Evolutionary conservation across 2,797 vertebrate genomes (phyloP).

Genomic region (Acanthiza pusilla): DNA sequence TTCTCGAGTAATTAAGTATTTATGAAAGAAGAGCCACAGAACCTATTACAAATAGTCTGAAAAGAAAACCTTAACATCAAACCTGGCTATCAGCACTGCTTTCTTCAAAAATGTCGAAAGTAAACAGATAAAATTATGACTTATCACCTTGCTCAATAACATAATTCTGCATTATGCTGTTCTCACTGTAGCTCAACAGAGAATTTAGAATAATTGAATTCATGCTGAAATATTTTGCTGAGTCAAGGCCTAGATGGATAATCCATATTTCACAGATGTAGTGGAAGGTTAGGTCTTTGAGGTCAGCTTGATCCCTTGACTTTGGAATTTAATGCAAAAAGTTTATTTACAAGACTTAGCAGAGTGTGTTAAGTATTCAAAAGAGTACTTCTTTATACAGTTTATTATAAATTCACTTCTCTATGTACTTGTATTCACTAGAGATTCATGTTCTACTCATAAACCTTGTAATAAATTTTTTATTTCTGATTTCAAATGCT

Average conservation of each 20-base stretch:
- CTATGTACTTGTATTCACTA: constrained; percentile 39
- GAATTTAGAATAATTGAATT: neutral
- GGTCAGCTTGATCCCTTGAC: constrained; percentile 3
- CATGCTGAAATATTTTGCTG: neutral
- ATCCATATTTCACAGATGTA: neutral
- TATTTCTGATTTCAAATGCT: constrained; percentile 68
- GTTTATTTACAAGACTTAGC: constrained; percentile 30
- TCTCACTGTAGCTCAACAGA: neutral
- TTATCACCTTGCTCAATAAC: neutral
- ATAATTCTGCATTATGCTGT: neutral
- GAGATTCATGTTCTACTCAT: constrained; percentile 61
- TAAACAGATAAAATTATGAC: neutral
- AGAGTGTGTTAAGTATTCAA: constrained; percentile 46
- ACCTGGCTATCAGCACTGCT: neutral
- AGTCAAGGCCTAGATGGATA: neutral
- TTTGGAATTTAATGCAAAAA: neutral
- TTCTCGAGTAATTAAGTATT: neutral
- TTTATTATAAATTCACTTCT: constrained; percentile 68
- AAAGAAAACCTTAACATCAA: neutral
- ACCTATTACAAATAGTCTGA: neutral
- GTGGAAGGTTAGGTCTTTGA: neutral
- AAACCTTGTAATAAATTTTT: constrained; percentile 65
- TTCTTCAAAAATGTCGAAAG: neutral
- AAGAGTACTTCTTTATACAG: constrained; percentile 36
- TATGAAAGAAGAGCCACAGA: neutral